Conservation (phyloP, 2,888 invertebrate genomes). For the Drosophila anomelani region DNA sequence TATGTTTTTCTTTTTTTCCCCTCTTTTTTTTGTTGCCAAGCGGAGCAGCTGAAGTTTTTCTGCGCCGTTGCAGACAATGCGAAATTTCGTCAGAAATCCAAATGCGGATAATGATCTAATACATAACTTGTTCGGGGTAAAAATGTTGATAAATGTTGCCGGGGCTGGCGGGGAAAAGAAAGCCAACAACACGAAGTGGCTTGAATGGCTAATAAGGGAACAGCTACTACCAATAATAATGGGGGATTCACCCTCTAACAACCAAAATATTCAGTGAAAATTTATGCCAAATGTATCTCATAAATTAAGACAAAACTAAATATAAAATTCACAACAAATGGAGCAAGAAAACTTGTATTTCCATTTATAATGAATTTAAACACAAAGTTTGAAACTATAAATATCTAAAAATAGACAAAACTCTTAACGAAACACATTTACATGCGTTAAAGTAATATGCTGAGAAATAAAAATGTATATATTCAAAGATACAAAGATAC, state of each 20-base stretch:
- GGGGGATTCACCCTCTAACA: constrained; percentile 33
- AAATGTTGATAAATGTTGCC: constrained; percentile 45
- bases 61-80: constrained; percentile 70
- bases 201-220: constrained; percentile 46
- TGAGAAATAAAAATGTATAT: neutral
- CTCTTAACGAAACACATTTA: neutral
- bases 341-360: constrained; percentile 31
- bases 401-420: constrained; percentile 7
- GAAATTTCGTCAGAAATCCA: constrained; percentile 81
- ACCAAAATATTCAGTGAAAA: constrained; percentile 13
- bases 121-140: constrained; percentile 78
- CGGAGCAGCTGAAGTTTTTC: constrained; percentile 40
- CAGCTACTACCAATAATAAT: constrained; percentile 1
- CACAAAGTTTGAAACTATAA: neutral
- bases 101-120: constrained; percentile 80
- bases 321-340: neutral
- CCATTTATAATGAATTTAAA: constrained; percentile 8
- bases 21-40: constrained; percentile 1
- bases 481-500: neutral
- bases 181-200: constrained; percentile 29
- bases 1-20: constrained; percentile 9
- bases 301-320: neutral
- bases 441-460: neutral
- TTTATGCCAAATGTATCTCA: constrained; percentile 11
- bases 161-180: constrained; percentile 20